Conservation (phyloP, 2,888 invertebrate species). For the Argyresthia albistria region DNA sequence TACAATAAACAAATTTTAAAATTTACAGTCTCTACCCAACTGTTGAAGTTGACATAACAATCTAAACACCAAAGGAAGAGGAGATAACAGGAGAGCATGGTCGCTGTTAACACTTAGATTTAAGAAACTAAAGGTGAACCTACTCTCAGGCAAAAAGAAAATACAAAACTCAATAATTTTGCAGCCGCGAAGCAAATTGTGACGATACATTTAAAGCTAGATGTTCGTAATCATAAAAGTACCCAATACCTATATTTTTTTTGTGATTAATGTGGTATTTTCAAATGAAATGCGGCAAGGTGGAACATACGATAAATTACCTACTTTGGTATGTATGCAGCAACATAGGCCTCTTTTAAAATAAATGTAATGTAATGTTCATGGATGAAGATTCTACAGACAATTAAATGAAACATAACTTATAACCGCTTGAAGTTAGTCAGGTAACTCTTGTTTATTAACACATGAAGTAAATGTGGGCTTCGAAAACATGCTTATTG, state of each 20-base stretch:
- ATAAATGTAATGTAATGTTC: background rate
- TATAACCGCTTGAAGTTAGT: conserved; percentile 36
- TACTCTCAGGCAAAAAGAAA: conserved; percentile 11
- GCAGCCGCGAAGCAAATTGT: conserved; percentile 35
- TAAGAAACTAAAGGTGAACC: conserved; percentile 1
- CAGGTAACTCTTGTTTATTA: conserved; percentile 69
- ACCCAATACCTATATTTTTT: too few species aligned
- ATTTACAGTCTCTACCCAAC: conserved; percentile 36
- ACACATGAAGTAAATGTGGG: conserved; percentile 68
- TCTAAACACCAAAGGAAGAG: conserved; percentile 46
- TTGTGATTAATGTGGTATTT: too few species aligned
- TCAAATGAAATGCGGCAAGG: too few species aligned
- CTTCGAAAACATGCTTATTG: conserved; percentile 52
- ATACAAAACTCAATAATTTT: conserved; percentile 24
- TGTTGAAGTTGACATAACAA: conserved; percentile 28
- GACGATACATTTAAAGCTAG: background rate
- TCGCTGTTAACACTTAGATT: background rate
- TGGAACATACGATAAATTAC: too few species aligned
- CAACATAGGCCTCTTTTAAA: too few species aligned
- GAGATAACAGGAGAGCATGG: conserved; percentile 31
- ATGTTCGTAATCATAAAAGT: too few species aligned
- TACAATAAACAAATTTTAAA: conserved; percentile 72
- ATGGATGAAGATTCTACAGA: background rate
- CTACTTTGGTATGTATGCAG: too few species aligned
- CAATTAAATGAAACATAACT: background rate